These are phyloP conservation scores for Glareola pratincola DNA, from an alignment of 2,113 vertebrate species.

Conservation along the genomic window DNA sequence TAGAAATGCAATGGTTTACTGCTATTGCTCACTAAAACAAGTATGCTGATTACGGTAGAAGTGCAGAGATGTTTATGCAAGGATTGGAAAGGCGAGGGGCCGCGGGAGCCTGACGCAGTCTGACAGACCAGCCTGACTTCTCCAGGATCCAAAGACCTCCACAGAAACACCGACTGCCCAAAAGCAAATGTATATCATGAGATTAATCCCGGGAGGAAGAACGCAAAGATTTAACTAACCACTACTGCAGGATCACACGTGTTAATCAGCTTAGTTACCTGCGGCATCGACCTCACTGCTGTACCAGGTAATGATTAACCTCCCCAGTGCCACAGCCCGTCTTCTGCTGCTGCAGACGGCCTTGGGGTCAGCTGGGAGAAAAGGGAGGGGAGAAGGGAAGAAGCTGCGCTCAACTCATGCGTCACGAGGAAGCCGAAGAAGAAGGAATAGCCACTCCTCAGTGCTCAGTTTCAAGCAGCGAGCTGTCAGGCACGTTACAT, in stretches of 20 bases:
- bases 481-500: not conserved
- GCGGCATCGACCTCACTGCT: fast-evolving
- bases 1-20: not conserved
- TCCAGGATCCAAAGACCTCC: not conserved
- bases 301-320: not conserved
- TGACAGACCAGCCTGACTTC: not conserved
- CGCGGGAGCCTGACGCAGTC: not conserved
- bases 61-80: not conserved
- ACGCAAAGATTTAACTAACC: not conserved
- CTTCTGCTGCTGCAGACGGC: not conserved
- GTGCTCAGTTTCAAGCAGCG: not conserved
- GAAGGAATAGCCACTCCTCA: not conserved
- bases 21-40: not conserved
- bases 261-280: not conserved
- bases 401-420: not conserved
- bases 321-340: not conserved
- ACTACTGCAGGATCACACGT: not conserved
- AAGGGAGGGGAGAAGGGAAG: not conserved
- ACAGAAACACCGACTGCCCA: not conserved
- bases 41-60: not conserved
- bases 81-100: not conserved
- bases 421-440: not conserved
- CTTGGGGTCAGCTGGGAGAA: not conserved
- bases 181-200: not conserved
- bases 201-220: not conserved